Evolutionary conservation across 1,140 invertebrate genomes (phyloP).

Genomic region (Drosophila kanapiae): DNA sequence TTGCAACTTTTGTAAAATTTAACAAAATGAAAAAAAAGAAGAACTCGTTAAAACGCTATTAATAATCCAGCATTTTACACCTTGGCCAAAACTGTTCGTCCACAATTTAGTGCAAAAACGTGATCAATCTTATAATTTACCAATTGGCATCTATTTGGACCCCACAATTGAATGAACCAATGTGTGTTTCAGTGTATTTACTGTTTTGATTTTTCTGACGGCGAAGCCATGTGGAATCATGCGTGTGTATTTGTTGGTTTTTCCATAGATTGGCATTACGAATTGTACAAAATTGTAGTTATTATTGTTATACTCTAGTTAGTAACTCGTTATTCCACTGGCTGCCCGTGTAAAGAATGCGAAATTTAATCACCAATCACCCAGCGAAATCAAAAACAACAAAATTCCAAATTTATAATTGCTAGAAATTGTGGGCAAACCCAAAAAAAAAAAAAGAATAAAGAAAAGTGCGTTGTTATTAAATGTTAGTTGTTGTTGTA

Average conservation of each 20-base stretch:
- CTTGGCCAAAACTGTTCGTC: conserved; percentile 66
- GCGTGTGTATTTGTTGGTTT: conserved; percentile 39
- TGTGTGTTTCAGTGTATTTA: conserved; percentile 29
- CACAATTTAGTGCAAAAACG: conserved; percentile 62
- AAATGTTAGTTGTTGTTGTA: conserved; percentile 81
- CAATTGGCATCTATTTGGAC: conserved; percentile 65
- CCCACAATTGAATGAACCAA: conserved; percentile 24
- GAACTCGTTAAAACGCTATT: conserved; percentile 36
- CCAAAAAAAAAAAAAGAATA: conserved; percentile 29
- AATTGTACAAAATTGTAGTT: conserved; percentile 47
- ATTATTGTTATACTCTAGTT: conserved; percentile 29
- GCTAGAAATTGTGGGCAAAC: conserved; percentile 39
- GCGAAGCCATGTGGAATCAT: conserved; percentile 67
- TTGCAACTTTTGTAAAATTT: conserved; percentile 76
- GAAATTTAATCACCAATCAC: conserved; percentile 1
- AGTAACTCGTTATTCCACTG: conserved; percentile 65
- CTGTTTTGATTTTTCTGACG: conserved; percentile 5
- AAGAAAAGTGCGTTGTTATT: conserved; percentile 52
- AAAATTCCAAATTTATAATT: conserved; percentile 46
- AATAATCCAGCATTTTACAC: conserved; percentile 73
- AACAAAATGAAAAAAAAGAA: conserved; percentile 17
- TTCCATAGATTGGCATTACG: conserved; percentile 36
- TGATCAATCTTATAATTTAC: conserved; percentile 66
- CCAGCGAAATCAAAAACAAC: neutral
- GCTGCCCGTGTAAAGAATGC: conserved; percentile 23